Evolutionary conservation across 2,797 vertebrate genomes (phyloP).

Genomic region (Sebastiscus tertius): DNA sequence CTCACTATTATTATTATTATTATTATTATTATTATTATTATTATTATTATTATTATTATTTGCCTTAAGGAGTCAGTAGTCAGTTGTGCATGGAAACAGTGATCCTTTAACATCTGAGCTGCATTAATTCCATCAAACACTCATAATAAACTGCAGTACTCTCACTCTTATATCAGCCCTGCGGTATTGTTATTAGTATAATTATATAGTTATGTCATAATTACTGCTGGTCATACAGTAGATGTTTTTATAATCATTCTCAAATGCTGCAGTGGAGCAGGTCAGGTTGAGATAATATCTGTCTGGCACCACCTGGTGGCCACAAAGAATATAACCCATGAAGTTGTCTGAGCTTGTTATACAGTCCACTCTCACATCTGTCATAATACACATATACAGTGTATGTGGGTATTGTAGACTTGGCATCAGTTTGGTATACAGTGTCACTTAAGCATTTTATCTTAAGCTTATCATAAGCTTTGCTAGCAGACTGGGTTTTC

Average conservation of each 20-base stretch:
- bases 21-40: neutral
- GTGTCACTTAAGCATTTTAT: conserved; percentile 40
- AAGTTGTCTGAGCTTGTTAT: neutral
- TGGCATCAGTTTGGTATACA: conserved; percentile 33
- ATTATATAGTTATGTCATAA: neutral
- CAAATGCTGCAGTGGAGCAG: conserved; percentile 9
- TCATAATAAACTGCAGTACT: neutral
- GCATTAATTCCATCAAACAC: neutral
- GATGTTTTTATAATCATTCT: conserved; percentile 27
- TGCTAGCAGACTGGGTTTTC: neutral
- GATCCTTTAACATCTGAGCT: neutral
- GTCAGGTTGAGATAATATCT: neutral
- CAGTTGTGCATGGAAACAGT: neutral
- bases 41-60: neutral
- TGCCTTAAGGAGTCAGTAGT: neutral
- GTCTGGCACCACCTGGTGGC: conserved; percentile 71
- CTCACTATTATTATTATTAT: neutral
- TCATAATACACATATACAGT: neutral
- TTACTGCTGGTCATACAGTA: neutral
- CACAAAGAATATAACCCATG: neutral
- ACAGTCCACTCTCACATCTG: neutral
- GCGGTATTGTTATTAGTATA: neutral
- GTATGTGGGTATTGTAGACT: neutral
- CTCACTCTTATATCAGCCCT: neutral
- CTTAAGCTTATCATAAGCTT: conserved; percentile 20